Evolutionary conservation across 2,888 invertebrate genomes (phyloP).

Genomic region (Zonitis immaculata): DNA sequence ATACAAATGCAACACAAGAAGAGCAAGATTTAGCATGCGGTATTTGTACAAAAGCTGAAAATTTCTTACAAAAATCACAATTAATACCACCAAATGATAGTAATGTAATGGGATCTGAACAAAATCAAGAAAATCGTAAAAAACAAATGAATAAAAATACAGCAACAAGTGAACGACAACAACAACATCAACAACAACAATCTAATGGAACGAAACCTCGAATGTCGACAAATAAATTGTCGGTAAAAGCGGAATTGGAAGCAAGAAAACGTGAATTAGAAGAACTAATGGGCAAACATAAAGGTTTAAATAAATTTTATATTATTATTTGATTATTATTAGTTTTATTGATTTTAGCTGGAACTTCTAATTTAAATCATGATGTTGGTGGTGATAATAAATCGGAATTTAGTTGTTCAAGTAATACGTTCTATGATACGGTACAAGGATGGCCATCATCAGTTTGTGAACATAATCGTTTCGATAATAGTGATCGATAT

Average conservation of each 20-base stretch:
- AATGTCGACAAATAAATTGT: constrained; percentile 52
- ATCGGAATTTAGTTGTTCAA: constrained; percentile 40
- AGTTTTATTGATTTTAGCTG: constrained; percentile 36
- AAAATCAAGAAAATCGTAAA: constrained; percentile 27
- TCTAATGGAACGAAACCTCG: constrained; percentile 23
- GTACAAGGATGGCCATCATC: constrained; percentile 36
- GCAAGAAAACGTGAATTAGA: constrained; percentile 63
- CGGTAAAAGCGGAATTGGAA: constrained; percentile 56
- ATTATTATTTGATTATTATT: too few relatives aligned
- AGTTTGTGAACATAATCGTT: constrained; percentile 30
- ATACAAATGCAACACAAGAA: constrained; percentile 28
- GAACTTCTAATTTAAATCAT: constrained; percentile 47
- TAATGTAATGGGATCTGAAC: constrained; percentile 25
- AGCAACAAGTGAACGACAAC: constrained; percentile 22
- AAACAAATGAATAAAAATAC: constrained; percentile 44
- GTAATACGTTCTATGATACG: constrained; percentile 33
- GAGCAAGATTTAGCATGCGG: constrained; percentile 33
- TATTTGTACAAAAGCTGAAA: constrained; percentile 40
- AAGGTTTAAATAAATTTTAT: constrained; percentile 41
- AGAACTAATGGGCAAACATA: constrained; percentile 61
- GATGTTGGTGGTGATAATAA: constrained; percentile 47
- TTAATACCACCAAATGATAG: constrained; percentile 24
- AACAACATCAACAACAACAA: constrained; percentile 11
- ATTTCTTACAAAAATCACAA: constrained; percentile 37
- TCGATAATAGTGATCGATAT: constrained; percentile 38